Evolutionary conservation across 2,888 invertebrate species (phyloP).

Genomic region (Lypha dubia): DNA sequence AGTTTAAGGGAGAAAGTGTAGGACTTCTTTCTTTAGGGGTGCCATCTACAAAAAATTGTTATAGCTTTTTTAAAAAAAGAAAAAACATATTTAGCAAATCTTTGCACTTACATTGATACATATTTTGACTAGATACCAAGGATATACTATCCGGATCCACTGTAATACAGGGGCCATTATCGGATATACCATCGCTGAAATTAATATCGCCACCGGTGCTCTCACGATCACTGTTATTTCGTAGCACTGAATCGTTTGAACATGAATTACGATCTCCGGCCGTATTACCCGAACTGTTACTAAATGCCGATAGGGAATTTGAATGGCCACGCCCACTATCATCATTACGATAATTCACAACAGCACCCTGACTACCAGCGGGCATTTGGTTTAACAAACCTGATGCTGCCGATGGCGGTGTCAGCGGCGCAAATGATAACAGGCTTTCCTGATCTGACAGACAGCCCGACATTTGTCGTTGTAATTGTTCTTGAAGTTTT

Average conservation of each 20-base stretch:
- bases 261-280: conserved; percentile 91
- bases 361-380: conserved; percentile 65
- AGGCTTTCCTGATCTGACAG: conserved; percentile 93
- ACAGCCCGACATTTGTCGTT: conserved; percentile 91
- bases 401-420: conserved; percentile 84
- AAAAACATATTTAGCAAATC: neutral
- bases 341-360: conserved; percentile 87
- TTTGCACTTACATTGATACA: conserved; percentile 82
- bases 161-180: conserved; percentile 83
- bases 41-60: conserved; percentile 85
- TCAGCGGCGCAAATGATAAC: conserved; percentile 88
- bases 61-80: neutral
- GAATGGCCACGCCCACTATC: conserved; percentile 87
- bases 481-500: conserved; percentile 92
- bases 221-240: conserved; percentile 90
- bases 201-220: conserved; percentile 91
- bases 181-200: conserved; percentile 87
- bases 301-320: conserved; percentile 85
- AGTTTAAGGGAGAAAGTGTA: conserved; percentile 91
- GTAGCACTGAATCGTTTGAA: conserved; percentile 93
- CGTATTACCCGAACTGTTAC: conserved; percentile 81
- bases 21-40: conserved; percentile 93
- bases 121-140: conserved; percentile 83
- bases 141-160: conserved; percentile 84
- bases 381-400: conserved; percentile 83